Base-by-base conservation (phyloP, 2,797 vertebrate species). In the Strix occidentalis region DNA sequence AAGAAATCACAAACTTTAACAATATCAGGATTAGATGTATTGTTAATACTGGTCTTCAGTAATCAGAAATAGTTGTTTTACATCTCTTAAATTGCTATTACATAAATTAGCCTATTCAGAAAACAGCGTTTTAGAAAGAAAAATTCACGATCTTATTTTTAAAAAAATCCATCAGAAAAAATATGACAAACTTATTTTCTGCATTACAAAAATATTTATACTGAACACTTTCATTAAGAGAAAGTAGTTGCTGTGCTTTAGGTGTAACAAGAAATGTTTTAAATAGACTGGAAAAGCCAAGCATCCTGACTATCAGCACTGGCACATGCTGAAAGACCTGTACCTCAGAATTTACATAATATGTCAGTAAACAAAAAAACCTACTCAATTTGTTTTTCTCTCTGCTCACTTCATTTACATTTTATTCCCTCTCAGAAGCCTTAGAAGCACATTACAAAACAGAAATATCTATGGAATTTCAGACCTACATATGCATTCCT, bases 361-460 rank as follows among this genome's bases (percentile, higher is more conserved):
- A 70, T 45, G 37, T 48, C 60, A 87, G 56, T 70, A 26, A 68
- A 94, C 76, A 26, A 51, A 89, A 86, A 70, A 84, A 2, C 2
- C 16, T 6, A 11, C 60, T 69, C 92, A 54, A 82, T 82, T 88
- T 93, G 39, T 33, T 94, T 94, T 87, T 68, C 51, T 68, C 89
- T 92, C 81, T 89, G 33, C 83, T 87, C 45, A 93, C 21, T 90
- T 93, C 21, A 69, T 96, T 92, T 89, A 81, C 54, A 92, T 95
- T 95, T 89, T 79, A 80, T 70, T 66, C 33, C 39, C 16, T 54
- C 66, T 79, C 61, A 72, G 72, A 93, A 94, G 88, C 66, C 75
- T 54, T 39, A 93, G 83, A 10, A 70, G 6, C 23, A 64, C 24
- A 75, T 57, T 35, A 84, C 24, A 86, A 80, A 83, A 50, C 71